Percentiles rank a stretch among this genome's conserved stretches.
Evolutionary conservation across 2,113 vertebrate genomes (phyloP).

Genomic region (Ramphastos sulfuratus): DNA sequence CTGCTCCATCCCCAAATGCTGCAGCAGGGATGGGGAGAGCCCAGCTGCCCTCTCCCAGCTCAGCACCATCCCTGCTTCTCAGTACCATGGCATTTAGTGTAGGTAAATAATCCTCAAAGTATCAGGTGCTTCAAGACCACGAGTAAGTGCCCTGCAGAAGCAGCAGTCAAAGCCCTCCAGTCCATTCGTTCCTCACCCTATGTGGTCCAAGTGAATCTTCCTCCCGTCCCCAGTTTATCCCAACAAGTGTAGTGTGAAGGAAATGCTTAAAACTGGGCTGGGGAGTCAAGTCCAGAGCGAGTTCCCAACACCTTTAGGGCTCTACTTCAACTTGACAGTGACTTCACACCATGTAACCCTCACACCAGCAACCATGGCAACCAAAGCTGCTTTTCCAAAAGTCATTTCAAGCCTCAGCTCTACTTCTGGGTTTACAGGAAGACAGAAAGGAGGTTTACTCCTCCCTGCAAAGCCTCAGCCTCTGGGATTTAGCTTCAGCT

Average conservation of each 20-base stretch:
- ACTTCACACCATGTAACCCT: not conserved
- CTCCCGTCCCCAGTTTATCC: not conserved
- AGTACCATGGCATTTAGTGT: not conserved
- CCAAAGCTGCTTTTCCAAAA: not conserved
- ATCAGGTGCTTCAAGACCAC: not conserved
- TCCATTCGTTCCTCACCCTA: not conserved
- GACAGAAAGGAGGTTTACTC: too few relatives aligned
- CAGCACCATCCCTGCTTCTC: not conserved
- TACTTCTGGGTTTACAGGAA: too few relatives aligned
- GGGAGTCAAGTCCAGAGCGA: not conserved
- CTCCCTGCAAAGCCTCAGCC: not conserved
- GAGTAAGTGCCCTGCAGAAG: not conserved
- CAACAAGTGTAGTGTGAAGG: not conserved
- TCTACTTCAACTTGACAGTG: accelerated
- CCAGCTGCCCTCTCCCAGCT: not conserved
- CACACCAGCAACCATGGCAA: not conserved
- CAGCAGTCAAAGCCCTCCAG: not conserved
- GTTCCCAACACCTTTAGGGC: not conserved
- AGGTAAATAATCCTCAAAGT: not conserved
- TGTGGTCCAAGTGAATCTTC: accelerated
- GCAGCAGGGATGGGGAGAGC: not conserved
- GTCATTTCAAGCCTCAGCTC: not conserved
- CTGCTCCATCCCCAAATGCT: not conserved
- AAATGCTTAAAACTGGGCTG: not conserved
- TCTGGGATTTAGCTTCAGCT: accelerated